phyloP scores from a whole-genome alignment of 2,888 invertebrate genomes.

The Embidobia sp. region DNA sequence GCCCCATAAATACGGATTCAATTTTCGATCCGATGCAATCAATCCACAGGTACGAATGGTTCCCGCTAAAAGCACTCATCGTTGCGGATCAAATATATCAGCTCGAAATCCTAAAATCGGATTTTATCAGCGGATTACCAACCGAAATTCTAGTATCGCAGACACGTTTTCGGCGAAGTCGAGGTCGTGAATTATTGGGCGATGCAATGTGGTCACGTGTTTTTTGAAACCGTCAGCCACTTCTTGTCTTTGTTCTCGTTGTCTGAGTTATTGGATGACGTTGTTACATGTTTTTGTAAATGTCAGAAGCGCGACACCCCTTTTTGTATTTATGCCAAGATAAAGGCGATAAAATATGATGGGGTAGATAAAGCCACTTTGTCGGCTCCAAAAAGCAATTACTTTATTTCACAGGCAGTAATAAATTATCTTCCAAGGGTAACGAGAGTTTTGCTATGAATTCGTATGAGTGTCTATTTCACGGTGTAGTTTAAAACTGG shows the following conservation, averaged over 20 bases:
- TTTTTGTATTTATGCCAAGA: constrained; percentile 21
- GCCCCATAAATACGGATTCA: constrained; percentile 56
- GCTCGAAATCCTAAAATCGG: constrained; percentile 4
- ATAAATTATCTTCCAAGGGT: constrained; percentile 46
- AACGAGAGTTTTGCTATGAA: constrained; percentile 23
- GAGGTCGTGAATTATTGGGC: constrained; percentile 6
- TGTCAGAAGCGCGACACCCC: constrained; percentile 16
- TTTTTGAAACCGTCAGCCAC: no score
- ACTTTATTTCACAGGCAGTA: constrained; percentile 18
- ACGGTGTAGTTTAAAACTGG: no score
- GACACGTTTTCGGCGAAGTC: constrained; percentile 14
- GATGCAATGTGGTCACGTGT: no score
- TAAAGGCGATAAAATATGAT: constrained; percentile 35
- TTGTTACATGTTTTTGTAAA: constrained; percentile 17
- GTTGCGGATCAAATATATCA: constrained; percentile 33
- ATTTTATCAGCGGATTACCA: constrained; percentile 40
- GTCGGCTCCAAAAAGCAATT: constrained; percentile 21
- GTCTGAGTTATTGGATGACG: constrained; percentile 8
- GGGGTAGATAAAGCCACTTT: constrained; percentile 16
- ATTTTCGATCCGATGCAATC: constrained; percentile 45
- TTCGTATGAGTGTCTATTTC: no score
- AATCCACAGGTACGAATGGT: constrained; percentile 33
- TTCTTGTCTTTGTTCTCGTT: no score
- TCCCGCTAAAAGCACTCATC: constrained; percentile 28
- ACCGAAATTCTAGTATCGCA: not conserved